These are phyloP conservation scores for Rhagoletis pomonella DNA, from an alignment of 1,140 invertebrate genomes.

Conservation along the genomic window DNA sequence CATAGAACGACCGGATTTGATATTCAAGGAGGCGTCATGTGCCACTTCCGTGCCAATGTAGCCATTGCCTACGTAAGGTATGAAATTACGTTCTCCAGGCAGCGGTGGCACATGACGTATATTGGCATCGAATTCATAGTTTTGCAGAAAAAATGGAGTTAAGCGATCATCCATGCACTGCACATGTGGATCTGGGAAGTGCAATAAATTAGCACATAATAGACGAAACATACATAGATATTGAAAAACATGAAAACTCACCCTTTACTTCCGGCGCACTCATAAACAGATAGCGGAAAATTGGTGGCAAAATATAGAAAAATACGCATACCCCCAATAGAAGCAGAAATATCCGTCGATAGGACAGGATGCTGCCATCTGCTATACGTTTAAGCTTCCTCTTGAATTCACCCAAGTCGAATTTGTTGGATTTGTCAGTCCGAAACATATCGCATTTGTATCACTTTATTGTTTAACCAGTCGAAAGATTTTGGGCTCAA, in stretches of 20 bases:
- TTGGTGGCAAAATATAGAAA: constrained; percentile 80
- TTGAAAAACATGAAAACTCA: constrained; percentile 63
- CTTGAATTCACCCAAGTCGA: constrained; percentile 74
- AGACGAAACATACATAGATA: background rate
- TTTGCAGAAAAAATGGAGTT: constrained; percentile 77
- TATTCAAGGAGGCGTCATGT: constrained; percentile 80
- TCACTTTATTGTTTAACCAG: background rate
- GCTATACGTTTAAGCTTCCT: constrained; percentile 78
- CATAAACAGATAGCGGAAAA: constrained; percentile 79
- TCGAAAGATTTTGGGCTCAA: no score
- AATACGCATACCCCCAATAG: constrained; percentile 78
- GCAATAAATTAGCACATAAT: background rate
- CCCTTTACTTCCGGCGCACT: constrained; percentile 72
- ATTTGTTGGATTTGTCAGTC: constrained; percentile 69
- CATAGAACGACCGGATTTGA: constrained; percentile 83
- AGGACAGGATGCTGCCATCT: constrained; percentile 80
- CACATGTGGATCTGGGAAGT: constrained; percentile 76
- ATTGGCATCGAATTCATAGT: constrained; percentile 81
- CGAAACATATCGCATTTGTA: constrained; percentile 64
- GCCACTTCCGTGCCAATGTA: constrained; percentile 81
- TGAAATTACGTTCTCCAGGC: constrained; percentile 77
- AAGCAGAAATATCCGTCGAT: constrained; percentile 80
- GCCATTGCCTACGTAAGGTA: constrained; percentile 89
- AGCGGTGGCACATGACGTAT: constrained; percentile 77
- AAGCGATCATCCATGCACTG: constrained; percentile 81